Evolutionary conservation across 2,888 invertebrate genomes (phyloP).

Genomic region (Hypomecis atomaria): DNA sequence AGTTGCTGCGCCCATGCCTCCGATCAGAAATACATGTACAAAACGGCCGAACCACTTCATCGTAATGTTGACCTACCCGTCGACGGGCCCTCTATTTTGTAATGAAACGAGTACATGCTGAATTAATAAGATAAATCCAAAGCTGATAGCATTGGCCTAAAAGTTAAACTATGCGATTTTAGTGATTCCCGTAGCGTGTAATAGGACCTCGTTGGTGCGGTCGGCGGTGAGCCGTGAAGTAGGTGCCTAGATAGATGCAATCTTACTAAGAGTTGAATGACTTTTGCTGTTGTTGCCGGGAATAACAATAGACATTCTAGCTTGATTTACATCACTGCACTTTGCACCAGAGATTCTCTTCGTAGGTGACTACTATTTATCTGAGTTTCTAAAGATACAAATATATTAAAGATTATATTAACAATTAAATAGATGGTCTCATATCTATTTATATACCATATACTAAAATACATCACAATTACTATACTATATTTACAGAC

Average conservation of each 20-base stretch:
- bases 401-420: no score
- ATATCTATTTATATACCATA: no score
- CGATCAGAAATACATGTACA: no score
- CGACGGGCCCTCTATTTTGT: constrained; percentile 22
- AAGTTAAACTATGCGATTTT: constrained; percentile 16
- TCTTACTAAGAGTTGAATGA: constrained; percentile 16
- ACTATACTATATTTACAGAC: no score
- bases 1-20: constrained; percentile 27
- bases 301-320: constrained; percentile 1
- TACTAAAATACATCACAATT: no score
- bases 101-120: constrained; percentile 6
- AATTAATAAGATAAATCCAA: neutral
- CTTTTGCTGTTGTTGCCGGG: constrained; percentile 13
- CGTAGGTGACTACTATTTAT: neutral
- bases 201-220: constrained; percentile 20
- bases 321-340: no score
- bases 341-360: neutral
- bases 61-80: constrained; percentile 19
- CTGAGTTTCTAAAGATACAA: no score
- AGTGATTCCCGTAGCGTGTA: constrained; percentile 15
- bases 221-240: constrained; percentile 17
- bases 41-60: constrained; percentile 19
- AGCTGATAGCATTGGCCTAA: constrained; percentile 23
- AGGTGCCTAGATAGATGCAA: constrained; percentile 4
- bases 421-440: no score